Conservation (phyloP, 2,888 invertebrate genomes). For the Apamea sordens region DNA sequence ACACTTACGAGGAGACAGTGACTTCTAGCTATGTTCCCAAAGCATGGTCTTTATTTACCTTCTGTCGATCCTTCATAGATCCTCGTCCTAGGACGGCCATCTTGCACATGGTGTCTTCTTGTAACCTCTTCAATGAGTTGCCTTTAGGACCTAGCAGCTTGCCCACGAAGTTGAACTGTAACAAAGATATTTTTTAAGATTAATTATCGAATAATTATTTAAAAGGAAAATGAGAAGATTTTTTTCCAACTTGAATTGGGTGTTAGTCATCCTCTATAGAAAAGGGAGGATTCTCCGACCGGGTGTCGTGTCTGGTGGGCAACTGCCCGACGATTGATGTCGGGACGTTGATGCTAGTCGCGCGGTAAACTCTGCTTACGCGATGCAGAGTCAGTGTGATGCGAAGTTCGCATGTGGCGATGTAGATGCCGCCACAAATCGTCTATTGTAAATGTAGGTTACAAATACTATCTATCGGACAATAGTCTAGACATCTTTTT, state of each 20-base stretch:
- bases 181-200: conserved; percentile 70
- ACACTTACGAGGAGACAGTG: no score
- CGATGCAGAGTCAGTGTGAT: no score
- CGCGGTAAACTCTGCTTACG: no score
- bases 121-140: conserved; percentile 96
- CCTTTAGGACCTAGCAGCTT: conserved; percentile 98
- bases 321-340: no score
- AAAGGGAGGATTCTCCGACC: no score
- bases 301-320: no score
- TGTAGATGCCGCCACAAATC: no score
- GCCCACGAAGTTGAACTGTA: conserved; percentile 98
- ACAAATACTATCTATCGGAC: background rate
- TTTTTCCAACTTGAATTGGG: no score
- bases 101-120: conserved; percentile 98
- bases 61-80: conserved; percentile 98
- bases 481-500: no score
- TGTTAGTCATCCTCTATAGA: no score
- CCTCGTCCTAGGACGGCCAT: conserved; percentile 98
- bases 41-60: conserved; percentile 85
- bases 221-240: background rate
- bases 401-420: no score
- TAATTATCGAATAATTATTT: background rate
- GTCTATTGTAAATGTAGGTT: background rate
- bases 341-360: no score
- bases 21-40: background rate